phyloP scores from a whole-genome alignment of 2,888 invertebrate genomes.

The Arenicola marina region DNA sequence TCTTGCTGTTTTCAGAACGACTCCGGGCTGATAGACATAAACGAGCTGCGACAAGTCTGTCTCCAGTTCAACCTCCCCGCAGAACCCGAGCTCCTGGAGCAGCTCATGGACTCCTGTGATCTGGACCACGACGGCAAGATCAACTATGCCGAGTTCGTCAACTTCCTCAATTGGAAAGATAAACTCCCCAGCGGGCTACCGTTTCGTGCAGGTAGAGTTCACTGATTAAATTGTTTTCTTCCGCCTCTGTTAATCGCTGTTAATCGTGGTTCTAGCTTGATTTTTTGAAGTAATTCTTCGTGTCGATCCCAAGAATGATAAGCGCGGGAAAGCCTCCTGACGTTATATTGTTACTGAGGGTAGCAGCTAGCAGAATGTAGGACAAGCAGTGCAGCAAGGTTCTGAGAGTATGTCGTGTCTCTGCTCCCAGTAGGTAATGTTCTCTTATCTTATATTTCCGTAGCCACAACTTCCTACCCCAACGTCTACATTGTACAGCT shows the following conservation, averaged over 20 bases:
- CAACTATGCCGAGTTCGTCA: constrained; percentile 57
- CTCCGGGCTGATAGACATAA: constrained; percentile 49
- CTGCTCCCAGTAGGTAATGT: no score
- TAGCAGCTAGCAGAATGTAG: no score
- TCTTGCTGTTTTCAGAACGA: no score
- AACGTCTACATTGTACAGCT: no score
- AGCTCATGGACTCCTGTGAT: constrained; percentile 57
- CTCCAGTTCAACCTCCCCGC: constrained; percentile 53
- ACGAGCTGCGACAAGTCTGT: constrained; percentile 51
- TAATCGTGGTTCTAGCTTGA: not conserved
- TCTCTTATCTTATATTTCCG: no score
- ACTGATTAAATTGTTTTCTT: not conserved
- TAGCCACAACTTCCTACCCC: no score
- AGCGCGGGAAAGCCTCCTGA: no score
- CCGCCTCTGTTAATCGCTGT: not conserved
- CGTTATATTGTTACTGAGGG: no score
- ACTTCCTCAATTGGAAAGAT: constrained; percentile 61
- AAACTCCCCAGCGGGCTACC: constrained; percentile 52
- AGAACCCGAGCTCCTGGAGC: constrained; percentile 52
- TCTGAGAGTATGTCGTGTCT: no score
- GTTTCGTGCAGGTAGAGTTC: not conserved
- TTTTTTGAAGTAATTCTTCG: not conserved
- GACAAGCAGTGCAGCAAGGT: no score
- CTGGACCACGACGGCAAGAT: constrained; percentile 48
- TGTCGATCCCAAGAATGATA: not conserved